Base-by-base conservation (phyloP, 1,140 invertebrate genomes). In the Himalopsyche phryganea region DNA sequence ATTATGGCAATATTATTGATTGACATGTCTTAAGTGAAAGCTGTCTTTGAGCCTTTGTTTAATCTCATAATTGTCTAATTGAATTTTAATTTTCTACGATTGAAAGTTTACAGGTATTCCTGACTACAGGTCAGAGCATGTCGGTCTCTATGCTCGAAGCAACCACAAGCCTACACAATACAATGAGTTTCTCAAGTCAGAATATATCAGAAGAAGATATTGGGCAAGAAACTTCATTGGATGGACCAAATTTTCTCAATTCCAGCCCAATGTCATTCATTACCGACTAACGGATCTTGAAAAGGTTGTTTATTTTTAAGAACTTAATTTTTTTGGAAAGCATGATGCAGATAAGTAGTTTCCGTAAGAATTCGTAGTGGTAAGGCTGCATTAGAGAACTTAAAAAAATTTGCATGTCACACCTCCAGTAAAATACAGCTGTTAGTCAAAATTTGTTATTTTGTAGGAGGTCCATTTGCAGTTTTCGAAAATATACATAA, bases 171-270 rank as follows among this genome's bases (percentile, higher is more conserved):
- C 95, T 0, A 83, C 98, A 28, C 83, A 89, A 61, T 89, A 89
- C 67, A 83, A 85, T 72, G 90, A 96, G 61, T 98, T 97, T 80
- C 73, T 96, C 1, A 84, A 84, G 51, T 87, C 81, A 55, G 70
- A 81, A 2, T 67, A 77, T 60, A 75, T 85, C 2, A 81, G 94
- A 50, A 84, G 87, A 74, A 81, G 93, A 50, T 98, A 98, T 71
- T 99, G 96, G 96, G 92, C 94, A 0, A 81, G 96, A 66, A 98
- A 98, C 79, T 98, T 85, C 76, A 76, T 95, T 18, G 95, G 90
- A 1, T 98, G 96, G 95, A 85, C 89, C 46, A 80, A 78, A 61
- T 91, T 91, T 69, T 90, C 87, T 15, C 70, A 72, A 5, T 75
- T 85, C 14, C 66, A 83, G 71, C 88, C 88, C 14, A 92, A 90